These are phyloP conservation scores for Tachuris rubrigastra DNA, from an alignment of 2,113 vertebrate genomes.

Conservation along the genomic window DNA sequence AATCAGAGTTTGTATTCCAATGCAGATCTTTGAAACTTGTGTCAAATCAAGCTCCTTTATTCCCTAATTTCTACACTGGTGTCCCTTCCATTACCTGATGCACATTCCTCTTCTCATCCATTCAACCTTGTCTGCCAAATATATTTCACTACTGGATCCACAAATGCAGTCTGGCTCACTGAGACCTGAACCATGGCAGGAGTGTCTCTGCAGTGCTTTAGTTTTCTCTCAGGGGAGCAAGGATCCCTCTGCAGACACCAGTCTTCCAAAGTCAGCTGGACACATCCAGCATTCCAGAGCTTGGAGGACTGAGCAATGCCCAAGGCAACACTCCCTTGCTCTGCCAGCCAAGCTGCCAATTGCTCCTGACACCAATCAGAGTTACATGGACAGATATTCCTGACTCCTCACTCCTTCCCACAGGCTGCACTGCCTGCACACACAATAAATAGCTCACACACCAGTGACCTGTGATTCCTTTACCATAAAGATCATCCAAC, in stretches of 20 bases:
- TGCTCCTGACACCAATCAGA: neutral
- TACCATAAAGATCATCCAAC: neutral
- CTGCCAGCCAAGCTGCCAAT: neutral
- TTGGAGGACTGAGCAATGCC: neutral
- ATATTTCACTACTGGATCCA: neutral
- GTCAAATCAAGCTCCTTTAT: neutral
- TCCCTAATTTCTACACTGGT: accelerated
- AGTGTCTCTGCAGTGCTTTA: neutral
- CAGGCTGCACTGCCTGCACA: neutral
- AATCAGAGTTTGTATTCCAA: neutral
- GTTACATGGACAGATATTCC: neutral
- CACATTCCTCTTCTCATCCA: neutral
- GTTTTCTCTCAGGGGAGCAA: neutral
- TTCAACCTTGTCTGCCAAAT: neutral
- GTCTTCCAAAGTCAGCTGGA: neutral
- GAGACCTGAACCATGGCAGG: neutral
- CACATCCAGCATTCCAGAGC: neutral
- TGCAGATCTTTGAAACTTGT: accelerated
- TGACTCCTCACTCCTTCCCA: neutral
- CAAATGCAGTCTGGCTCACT: neutral
- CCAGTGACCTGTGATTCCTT: neutral
- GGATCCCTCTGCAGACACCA: neutral
- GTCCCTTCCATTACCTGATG: neutral
- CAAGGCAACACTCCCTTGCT: neutral
- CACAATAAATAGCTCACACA: neutral